phyloP scores from a whole-genome alignment of 2,888 invertebrate genomes.

The Atethmia centrago region DNA sequence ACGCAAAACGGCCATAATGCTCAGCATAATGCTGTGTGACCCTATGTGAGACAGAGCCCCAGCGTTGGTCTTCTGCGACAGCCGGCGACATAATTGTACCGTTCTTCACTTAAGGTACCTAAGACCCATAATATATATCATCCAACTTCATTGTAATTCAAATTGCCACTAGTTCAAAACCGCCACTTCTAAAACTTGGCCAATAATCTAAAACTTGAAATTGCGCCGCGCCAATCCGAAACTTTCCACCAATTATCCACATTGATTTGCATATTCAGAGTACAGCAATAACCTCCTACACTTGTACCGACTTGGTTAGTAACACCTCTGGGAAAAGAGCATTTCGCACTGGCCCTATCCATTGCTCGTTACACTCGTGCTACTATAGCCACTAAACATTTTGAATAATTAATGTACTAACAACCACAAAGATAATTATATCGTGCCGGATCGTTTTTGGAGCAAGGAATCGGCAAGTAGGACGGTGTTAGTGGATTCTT shows the following conservation, averaged over 20 bases:
- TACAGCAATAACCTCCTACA: slow-evolving; percentile 51
- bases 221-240: slow-evolving; percentile 64
- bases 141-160: slow-evolving; percentile 65
- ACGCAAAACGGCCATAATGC: too few relatives aligned
- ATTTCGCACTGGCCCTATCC: slow-evolving; percentile 59
- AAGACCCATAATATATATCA: slow-evolving; percentile 51
- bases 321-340: slow-evolving; percentile 61
- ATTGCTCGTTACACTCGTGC: slow-evolving; percentile 77
- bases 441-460: slow-evolving; percentile 66
- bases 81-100: too few relatives aligned
- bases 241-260: slow-evolving; percentile 67
- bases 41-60: too few relatives aligned
- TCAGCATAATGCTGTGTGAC: too few relatives aligned
- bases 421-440: slow-evolving; percentile 72
- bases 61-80: too few relatives aligned
- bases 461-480: slow-evolving; percentile 62
- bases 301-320: slow-evolving; percentile 42
- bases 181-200: slow-evolving; percentile 64
- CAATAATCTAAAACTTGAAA: slow-evolving; percentile 70
- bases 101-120: slow-evolving; percentile 1
- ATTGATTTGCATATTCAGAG: slow-evolving; percentile 69
- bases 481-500: slow-evolving; percentile 57
- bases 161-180: slow-evolving; percentile 64
- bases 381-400: slow-evolving; percentile 76
- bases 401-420: slow-evolving; percentile 80